A percentile compares a stretch with the other conserved stretches of the same genome.
Conservation (phyloP, 2,797 vertebrate genomes). For the Poecilia velifera region DNA sequence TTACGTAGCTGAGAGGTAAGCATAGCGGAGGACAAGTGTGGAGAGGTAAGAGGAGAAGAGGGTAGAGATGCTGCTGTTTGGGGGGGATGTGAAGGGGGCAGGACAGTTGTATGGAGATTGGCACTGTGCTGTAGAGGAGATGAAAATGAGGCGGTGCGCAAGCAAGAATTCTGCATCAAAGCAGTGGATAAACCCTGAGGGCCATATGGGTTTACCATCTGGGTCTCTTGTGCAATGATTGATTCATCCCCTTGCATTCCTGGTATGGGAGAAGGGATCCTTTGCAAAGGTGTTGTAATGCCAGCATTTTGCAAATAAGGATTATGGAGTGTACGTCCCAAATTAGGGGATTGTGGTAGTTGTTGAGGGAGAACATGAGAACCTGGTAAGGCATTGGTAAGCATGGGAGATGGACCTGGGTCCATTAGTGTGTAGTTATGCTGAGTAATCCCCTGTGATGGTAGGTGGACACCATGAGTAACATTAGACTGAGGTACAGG, state of each 20-base stretch:
- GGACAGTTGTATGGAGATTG: slow-evolving; percentile 69
- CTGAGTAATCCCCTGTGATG: slow-evolving; percentile 60
- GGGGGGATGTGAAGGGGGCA: slow-evolving; percentile 53
- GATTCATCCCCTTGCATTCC: slow-evolving; percentile 42
- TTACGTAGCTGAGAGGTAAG: slow-evolving; percentile 74
- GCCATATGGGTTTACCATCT: slow-evolving; percentile 33
- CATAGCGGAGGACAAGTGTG: slow-evolving; percentile 70
- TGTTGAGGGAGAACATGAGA: slow-evolving; percentile 51
- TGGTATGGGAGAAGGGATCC: slow-evolving; percentile 57
- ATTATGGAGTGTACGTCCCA: slow-evolving; percentile 69
- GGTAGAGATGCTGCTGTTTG: slow-evolving; percentile 27
- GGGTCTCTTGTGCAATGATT: slow-evolving; percentile 43
- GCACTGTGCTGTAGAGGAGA: slow-evolving; percentile 73
- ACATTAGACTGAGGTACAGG: slow-evolving; percentile 33
- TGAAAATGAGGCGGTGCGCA: slow-evolving; percentile 61
- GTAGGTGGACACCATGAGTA: slow-evolving; percentile 34
- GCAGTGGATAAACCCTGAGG: slow-evolving; percentile 54
- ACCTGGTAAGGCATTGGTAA: slow-evolving; percentile 77
- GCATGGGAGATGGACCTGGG: slow-evolving; percentile 71
- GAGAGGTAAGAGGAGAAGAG: slow-evolving; percentile 46
- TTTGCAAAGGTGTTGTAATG: slow-evolving; percentile 65
- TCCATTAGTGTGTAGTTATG: slow-evolving; percentile 72
- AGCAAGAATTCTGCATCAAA: slow-evolving; percentile 60
- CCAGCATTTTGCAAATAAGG: slow-evolving; percentile 68
- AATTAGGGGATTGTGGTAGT: slow-evolving; percentile 56